Evolutionary conservation across 2,888 invertebrate genomes (phyloP).

Genomic region (Coleophora flavipennella): DNA sequence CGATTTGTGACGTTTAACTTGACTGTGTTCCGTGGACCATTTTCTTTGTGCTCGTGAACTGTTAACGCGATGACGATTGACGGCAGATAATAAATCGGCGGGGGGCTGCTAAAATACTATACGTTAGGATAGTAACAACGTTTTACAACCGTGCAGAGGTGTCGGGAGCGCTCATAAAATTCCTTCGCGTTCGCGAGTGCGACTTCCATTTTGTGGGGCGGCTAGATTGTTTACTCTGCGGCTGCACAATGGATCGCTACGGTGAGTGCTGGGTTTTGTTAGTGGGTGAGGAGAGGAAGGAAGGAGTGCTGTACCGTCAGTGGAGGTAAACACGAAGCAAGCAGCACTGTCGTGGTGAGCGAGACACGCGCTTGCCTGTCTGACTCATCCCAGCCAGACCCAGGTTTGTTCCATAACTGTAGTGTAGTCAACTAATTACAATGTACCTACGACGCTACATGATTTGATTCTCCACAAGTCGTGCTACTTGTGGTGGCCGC

Average conservation of each 20-base stretch:
- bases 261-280: constrained; percentile 40
- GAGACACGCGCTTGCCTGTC: no score
- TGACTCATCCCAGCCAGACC: no score
- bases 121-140: constrained; percentile 70
- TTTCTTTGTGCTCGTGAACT: constrained; percentile 50
- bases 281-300: no score
- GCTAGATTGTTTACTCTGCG: constrained; percentile 63
- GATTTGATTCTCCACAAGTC: not conserved
- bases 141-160: constrained; percentile 59
- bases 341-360: constrained; percentile 16
- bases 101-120: constrained; percentile 72
- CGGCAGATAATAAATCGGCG: constrained; percentile 61
- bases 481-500: not conserved
- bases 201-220: constrained; percentile 72
- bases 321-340: constrained; percentile 55
- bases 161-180: constrained; percentile 54
- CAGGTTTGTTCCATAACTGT: no score
- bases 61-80: constrained; percentile 56
- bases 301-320: constrained; percentile 17
- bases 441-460: no score
- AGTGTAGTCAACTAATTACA: no score
- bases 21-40: constrained; percentile 34
- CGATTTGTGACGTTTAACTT: constrained; percentile 35
- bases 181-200: constrained; percentile 55
- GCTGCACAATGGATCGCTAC: constrained; percentile 62